phyloP scores from a whole-genome alignment of 2,797 vertebrate species.

The Pseudochirops cupreus region DNA sequence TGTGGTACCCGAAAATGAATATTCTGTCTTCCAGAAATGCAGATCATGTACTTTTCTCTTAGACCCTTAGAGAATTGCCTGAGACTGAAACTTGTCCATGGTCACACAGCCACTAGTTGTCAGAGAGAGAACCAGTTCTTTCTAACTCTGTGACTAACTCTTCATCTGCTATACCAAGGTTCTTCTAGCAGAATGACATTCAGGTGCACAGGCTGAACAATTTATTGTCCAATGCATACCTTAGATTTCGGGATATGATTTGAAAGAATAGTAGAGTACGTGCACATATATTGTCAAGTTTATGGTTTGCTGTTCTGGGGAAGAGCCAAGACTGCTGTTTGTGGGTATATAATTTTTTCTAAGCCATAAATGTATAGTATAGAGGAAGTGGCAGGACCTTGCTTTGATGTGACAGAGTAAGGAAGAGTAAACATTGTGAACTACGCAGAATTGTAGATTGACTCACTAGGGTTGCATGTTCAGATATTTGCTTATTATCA shows the following conservation, averaged over 20 bases:
- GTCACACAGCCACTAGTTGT: neutral
- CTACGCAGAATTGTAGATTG: neutral
- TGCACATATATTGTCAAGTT: conserved; percentile 84
- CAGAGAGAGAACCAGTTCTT: neutral
- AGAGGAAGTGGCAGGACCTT: conserved; percentile 62
- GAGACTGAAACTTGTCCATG: neutral
- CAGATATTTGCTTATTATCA: conserved; percentile 19
- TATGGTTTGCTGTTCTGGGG: conserved; percentile 84
- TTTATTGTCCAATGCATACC: neutral
- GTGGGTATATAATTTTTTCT: conserved; percentile 76
- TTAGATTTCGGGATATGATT: neutral
- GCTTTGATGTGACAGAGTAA: conserved; percentile 51
- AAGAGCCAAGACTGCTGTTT: conserved; percentile 70
- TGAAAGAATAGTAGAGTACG: neutral
- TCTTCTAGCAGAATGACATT: neutral
- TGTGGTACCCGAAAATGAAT: neutral
- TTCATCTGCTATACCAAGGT: neutral
- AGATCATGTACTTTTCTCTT: neutral
- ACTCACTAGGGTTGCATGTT: conserved; percentile 43
- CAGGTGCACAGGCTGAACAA: conserved; percentile 49
- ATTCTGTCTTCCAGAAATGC: neutral
- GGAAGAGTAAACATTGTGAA: conserved; percentile 23
- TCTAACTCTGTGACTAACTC: neutral
- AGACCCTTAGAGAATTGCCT: neutral
- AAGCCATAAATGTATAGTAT: conserved; percentile 79